Evolutionary conservation across 2,888 invertebrate species (phyloP).

Genomic region (Tenthredo notha): DNA sequence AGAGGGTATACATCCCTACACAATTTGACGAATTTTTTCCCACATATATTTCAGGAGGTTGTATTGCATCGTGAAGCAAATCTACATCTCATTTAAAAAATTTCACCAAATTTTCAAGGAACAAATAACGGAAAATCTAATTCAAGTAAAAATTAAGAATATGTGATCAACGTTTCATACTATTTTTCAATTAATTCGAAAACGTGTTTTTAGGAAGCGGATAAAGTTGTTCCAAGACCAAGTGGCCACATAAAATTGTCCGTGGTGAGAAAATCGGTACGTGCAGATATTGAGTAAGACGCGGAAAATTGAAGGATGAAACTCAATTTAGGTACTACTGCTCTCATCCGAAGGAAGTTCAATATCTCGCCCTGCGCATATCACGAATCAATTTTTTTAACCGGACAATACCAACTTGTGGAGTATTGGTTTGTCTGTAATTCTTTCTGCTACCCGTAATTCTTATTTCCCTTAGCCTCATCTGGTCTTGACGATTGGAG

Average conservation of each 20-base stretch:
- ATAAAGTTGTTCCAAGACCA: background rate
- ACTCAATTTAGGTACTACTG: background rate
- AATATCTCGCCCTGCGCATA: background rate
- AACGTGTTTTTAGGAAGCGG: background rate
- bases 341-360: background rate
- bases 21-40: background rate
- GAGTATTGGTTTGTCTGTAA: background rate
- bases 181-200: too few relatives aligned
- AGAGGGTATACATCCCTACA: background rate
- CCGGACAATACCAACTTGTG: background rate
- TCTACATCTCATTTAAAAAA: too few relatives aligned
- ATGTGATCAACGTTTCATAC: background rate
- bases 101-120: too few relatives aligned
- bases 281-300: background rate
- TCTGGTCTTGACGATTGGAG: constrained; percentile 12
- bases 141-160: background rate
- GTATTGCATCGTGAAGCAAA: background rate
- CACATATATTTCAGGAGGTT: background rate
- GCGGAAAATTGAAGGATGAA: constrained; percentile 25
- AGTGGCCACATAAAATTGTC: background rate
- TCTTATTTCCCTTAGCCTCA: background rate
- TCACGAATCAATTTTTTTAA: constrained; percentile 33
- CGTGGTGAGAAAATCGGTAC: background rate
- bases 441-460: background rate
- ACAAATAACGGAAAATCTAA: too few relatives aligned